phyloP scores from a whole-genome alignment of 2,113 vertebrate genomes.

The Nycticorax nycticorax region DNA sequence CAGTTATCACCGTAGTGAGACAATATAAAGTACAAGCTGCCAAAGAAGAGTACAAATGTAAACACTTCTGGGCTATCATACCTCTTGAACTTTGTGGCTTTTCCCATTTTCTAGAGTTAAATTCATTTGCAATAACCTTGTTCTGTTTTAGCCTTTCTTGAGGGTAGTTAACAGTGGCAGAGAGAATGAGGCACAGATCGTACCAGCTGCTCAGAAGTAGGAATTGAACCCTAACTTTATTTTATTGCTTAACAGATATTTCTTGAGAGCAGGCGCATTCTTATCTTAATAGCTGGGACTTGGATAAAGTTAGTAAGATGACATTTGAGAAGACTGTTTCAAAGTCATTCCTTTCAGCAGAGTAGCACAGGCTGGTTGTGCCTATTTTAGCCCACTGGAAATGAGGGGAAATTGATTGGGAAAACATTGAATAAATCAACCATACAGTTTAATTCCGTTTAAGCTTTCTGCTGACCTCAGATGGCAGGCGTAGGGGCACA shows the following conservation, averaged over 20 bases:
- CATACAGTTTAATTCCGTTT: neutral
- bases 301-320: conserved; percentile 37
- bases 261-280: neutral
- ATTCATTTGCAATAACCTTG: neutral
- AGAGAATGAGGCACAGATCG: rapidly evolving
- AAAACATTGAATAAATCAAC: conserved; percentile 33
- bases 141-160: neutral
- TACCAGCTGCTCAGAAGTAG: neutral
- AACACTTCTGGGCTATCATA: neutral
- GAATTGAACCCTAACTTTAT: neutral
- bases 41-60: neutral
- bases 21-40: neutral
- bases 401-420: conserved; percentile 6
- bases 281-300: conserved; percentile 9
- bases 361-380: neutral
- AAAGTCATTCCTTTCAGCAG: neutral
- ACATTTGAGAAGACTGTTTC: conserved; percentile 3
- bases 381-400: conserved; percentile 4
- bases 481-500: neutral
- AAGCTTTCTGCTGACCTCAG: neutral
- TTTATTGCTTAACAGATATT: conserved; percentile 3
- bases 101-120: neutral
- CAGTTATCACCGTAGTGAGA: neutral
- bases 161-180: neutral
- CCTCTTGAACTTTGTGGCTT: neutral